Percentiles rank a stretch among this genome's conserved stretches.
Conservation (phyloP, 53 echinoderm and acorn worm species). For the Actinopyga echinites region DNA sequence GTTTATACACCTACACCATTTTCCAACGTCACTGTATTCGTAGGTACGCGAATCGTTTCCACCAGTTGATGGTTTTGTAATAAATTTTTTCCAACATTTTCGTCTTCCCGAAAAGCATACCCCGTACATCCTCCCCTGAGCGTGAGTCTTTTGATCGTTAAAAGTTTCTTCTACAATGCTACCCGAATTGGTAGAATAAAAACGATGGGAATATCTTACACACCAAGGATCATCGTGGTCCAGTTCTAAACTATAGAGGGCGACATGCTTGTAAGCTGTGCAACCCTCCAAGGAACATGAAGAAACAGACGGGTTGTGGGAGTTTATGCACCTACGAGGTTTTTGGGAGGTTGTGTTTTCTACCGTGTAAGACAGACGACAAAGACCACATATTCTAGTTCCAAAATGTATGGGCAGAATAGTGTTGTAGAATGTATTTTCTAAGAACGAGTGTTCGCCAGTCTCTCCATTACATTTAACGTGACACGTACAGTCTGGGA, state of each 20-base stretch:
- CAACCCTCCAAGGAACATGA: not conserved
- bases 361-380: not conserved
- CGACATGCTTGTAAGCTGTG: not conserved
- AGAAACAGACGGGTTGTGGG: not conserved
- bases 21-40: not conserved
- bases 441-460: not conserved
- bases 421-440: not conserved
- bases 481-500: not conserved
- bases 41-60: not conserved
- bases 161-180: not conserved
- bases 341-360: slow-evolving; percentile 6
- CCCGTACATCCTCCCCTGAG: not conserved
- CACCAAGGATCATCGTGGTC: not conserved
- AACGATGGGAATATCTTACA: not conserved
- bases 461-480: not conserved
- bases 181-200: not conserved
- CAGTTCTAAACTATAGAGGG: not conserved
- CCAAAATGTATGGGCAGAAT: not conserved
- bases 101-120: not conserved
- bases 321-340: not conserved
- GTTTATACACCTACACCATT: not conserved
- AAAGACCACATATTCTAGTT: not conserved
- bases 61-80: not conserved
- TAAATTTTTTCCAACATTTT: not conserved
- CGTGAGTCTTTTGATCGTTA: not conserved